Percentiles rank a stretch among this genome's conserved stretches.
phyloP scores from a whole-genome alignment of 1,140 invertebrate species.

The Drosophila bifasciata region DNA sequence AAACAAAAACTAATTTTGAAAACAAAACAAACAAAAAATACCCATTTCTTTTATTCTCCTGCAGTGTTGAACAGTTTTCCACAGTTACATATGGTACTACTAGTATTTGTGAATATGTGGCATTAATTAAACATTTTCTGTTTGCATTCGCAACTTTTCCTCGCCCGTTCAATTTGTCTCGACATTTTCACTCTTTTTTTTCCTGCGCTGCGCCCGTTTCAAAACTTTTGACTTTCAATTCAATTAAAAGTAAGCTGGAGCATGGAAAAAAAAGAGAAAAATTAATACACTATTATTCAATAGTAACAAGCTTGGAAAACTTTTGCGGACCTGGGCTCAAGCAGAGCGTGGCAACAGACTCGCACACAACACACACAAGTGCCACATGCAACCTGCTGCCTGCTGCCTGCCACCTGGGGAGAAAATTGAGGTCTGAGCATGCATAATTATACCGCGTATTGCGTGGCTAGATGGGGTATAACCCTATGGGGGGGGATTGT shows the following conservation, averaged over 20 bases:
- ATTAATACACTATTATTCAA: slow-evolving; percentile 56
- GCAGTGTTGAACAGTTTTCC: slow-evolving; percentile 1
- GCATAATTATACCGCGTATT: slow-evolving; percentile 16
- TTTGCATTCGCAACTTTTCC: slow-evolving; percentile 35
- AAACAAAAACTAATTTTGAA: slow-evolving; percentile 49
- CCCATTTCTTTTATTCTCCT: slow-evolving; percentile 21
- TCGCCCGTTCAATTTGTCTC: slow-evolving; percentile 38
- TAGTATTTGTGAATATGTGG: slow-evolving; percentile 42
- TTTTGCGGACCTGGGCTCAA: slow-evolving; percentile 38
- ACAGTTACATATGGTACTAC: slow-evolving; percentile 13
- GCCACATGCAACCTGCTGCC: slow-evolving; percentile 22
- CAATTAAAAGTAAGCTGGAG: slow-evolving; percentile 47
- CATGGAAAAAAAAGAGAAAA: slow-evolving; percentile 31
- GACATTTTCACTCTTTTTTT: slow-evolving; percentile 44
- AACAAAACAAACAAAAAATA: slow-evolving; percentile 33
- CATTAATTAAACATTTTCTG: slow-evolving; percentile 49
- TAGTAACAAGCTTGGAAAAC: slow-evolving; percentile 50
- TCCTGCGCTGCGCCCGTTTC: slow-evolving; percentile 10
- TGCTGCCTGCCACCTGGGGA: no score
- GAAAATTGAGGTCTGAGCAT: slow-evolving; percentile 6
- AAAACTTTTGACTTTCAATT: slow-evolving; percentile 55
- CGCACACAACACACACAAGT: background rate
- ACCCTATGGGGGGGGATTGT: no score
- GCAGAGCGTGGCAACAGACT: slow-evolving; percentile 29
- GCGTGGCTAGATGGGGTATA: no score